Percentiles rank a stretch among this genome's conserved stretches.
Conservation (phyloP, 2,113 vertebrate species). For the Colius striatus region DNA sequence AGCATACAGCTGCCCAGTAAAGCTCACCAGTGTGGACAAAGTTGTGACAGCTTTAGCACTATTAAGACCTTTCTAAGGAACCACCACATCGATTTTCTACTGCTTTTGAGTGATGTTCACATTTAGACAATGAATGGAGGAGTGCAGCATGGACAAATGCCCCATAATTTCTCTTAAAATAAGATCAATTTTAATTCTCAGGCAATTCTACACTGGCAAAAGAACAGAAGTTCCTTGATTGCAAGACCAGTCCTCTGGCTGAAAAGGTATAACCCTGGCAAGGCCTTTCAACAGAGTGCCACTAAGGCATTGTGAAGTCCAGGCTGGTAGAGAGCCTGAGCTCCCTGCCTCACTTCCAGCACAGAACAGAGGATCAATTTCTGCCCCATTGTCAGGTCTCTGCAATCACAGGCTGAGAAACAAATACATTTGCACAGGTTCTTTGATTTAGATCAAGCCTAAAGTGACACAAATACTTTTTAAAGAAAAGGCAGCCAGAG, state of each 20-base stretch:
- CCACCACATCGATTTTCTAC: not conserved
- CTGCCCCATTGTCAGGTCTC: not conserved
- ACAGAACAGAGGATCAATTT: not conserved
- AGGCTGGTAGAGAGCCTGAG: not conserved
- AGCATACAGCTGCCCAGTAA: not conserved
- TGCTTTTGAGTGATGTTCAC: not conserved
- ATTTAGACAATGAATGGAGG: not conserved
- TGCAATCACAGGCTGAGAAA: not conserved
- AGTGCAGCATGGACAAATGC: fast-evolving
- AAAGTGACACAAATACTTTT: not conserved
- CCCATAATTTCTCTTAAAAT: not conserved
- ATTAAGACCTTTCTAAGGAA: not conserved
- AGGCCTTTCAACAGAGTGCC: not conserved
- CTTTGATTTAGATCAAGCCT: not conserved
- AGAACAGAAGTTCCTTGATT: not conserved
- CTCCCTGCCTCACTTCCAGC: not conserved
- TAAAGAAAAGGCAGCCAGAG: not conserved
- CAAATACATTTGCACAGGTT: not conserved
- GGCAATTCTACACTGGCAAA: not conserved
- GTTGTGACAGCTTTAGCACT: not conserved
- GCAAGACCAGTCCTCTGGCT: not conserved
- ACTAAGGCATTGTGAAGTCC: not conserved
- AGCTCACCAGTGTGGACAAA: not conserved
- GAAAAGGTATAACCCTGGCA: not conserved
- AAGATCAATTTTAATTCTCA: not conserved